Evolutionary conservation across 92 coral and sea anemone genomes (phyloP), one percentile per base, ranked within the genome.

Genomic region (Heliopora coerulea): DNA sequence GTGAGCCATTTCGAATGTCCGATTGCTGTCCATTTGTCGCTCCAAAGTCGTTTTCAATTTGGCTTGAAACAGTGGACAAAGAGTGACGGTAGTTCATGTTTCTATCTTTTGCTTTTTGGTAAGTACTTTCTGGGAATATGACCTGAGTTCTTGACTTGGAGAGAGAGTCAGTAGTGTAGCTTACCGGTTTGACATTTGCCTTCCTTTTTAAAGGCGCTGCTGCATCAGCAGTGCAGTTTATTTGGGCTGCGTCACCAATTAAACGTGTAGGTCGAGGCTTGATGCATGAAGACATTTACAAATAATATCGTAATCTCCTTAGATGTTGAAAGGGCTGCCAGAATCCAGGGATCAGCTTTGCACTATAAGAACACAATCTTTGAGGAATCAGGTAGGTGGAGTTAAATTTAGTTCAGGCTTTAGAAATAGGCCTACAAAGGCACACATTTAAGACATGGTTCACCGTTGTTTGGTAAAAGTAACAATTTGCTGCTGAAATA

Each of bases 21-120:
- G n/a, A 15, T 46, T 3, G 52, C 52, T 8, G 52, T n/a, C n/a
- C 52, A 3, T 46, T 15, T 15, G 2, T 15, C 10, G 10, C 7
- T 7, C 2, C n/a, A 2, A 2, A 10, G 3, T 15, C 17, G 14
- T 6, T 46, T 46, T 46, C 52, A 46, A 3, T 10, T 46, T 46
- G 42, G 42, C 4, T 4, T 4, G 42, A 4, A 37, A 37, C 52
- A 6, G 17, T 15, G 2, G 52, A n/a, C n/a, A n/a, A 46, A 46
- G 52, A 46, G 52, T 46, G 52, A 8, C 52, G 12, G 52, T 46
- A n/a, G 52, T 46, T 46, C 52, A 46, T 46, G n/a, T 46, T 46
- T 5, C 12, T 37, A 12, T 37, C 42, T 2, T 8, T 15, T 6
- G n/a, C 17, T 46, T 8, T 3, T 46, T 46, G 14, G 3, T 8